phyloP scores from a whole-genome alignment of 1,140 invertebrate species.

The Pseudomyrmex pallidus region DNA sequence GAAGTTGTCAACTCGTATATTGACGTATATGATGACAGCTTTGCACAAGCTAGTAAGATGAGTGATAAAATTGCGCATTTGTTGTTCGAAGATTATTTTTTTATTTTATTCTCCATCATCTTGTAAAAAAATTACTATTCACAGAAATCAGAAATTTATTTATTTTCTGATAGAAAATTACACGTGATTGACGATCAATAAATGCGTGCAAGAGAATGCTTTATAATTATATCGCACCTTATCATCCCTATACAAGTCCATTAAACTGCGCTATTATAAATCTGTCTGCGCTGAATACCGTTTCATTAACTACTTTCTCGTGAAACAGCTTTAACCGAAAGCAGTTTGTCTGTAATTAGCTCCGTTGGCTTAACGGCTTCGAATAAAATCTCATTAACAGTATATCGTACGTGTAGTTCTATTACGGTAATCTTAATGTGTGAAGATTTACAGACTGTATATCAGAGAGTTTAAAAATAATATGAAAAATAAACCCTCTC shows the following conservation, averaged over 20 bases:
- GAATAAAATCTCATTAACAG: constrained; percentile 65
- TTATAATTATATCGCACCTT: constrained; percentile 60
- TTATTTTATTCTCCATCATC: not conserved
- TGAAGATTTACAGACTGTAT: not conserved
- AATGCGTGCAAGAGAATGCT: constrained; percentile 37
- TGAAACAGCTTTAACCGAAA: constrained; percentile 50
- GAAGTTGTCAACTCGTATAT: no score
- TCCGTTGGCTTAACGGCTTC: constrained; percentile 45
- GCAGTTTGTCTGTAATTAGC: constrained; percentile 59
- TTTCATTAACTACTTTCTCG: constrained; percentile 69
- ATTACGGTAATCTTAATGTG: not conserved
- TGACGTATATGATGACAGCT: no score
- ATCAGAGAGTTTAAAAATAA: no score
- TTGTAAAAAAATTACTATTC: not conserved
- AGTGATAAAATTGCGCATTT: not conserved
- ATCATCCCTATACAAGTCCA: constrained; percentile 59
- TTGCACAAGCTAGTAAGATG: no score
- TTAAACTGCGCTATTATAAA: constrained; percentile 71
- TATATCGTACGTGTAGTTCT: constrained; percentile 15
- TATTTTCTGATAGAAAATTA: not conserved
- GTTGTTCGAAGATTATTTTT: not conserved
- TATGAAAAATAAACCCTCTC: no score
- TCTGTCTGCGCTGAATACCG: constrained; percentile 53
- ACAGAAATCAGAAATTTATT: not conserved
- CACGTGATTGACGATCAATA: constrained; percentile 30